Base-by-base conservation (phyloP, 2,113 vertebrate genomes). In the Perca flavescens region DNA sequence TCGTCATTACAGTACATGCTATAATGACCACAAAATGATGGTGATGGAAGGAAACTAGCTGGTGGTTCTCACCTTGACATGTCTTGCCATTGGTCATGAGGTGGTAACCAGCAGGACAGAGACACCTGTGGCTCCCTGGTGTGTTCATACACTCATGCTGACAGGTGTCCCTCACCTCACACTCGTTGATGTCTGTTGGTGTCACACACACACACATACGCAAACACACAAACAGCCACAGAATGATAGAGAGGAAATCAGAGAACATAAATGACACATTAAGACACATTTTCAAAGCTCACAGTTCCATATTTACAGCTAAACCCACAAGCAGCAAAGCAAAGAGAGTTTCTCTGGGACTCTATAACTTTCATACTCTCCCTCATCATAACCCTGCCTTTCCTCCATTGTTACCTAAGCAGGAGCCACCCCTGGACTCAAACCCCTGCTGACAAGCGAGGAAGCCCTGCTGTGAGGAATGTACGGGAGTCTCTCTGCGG, bases 121-220 rank as follows among this genome's bases (percentile, higher is more conserved):
- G 19, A 68, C 98, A 99, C 75, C 95, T 96, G 86, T 97, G 97
- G 83, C 98, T 98, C 21, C 98, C 98, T 6, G 94, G 94, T 54
- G 95, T 96, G 91, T 99, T 99, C 84, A 96, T 94, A 92, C 98
- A 99, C 76, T 98, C 97, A 0, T 99, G 98, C 89, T 99, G 98
- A 85, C 98, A 99, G 1, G 81, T 73, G 21, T 97, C 96, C 80
- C 95, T 96, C 80, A 94, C 95, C 88, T 98, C 97, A 94, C 98
- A 99, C 88, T 99, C 98, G 73, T 99, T 96, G 8, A 99, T 96
- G 90, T 99, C 98, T 99, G 95, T 74, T 5, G 65, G 56, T 43
- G 28, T 49, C 28, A 83, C 36, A 88, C 19, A 83, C 36, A 88
- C 19, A 82, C 22, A 75, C 7, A 68, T 1, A 83, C 49, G 87